Base-by-base conservation (phyloP, 1,140 invertebrate genomes). In the Zaprionus tsacasi region DNA sequence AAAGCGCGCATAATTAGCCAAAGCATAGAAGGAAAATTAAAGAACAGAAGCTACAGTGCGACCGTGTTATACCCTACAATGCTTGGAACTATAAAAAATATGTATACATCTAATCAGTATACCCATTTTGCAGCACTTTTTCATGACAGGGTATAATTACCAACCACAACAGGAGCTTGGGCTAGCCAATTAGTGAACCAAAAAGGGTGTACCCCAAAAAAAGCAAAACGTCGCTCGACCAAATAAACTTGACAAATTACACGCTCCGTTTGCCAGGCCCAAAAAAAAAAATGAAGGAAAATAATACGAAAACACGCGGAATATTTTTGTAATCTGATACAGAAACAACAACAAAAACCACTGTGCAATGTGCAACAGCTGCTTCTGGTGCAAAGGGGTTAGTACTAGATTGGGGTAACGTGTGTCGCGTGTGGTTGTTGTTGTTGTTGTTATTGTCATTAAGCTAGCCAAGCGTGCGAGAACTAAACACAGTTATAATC, bases 241-340 rank as follows among this genome's bases (percentile, higher is more conserved):
- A 89, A 88, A 87, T 87, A 87, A 87, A 87, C 83, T 83, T 80
- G 83, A 88, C 85, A 88, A 81, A 85, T 89, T 89, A 89, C 67
- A 89, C 68, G 85, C 78, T 85, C 70, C 76, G 85, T 71, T 86
- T 79, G 59, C 17, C 36, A 7, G 25, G 45, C 52, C 52, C 10
- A 54, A 21, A 50, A 64, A 75, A 58, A 70, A 30, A 36, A 30
- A 27, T 27, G 33, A 54, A 52, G 38, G 36, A 54, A 27, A 27
- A 33, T 57, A 58, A 27, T 11, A 30, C 30, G 13, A 57, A 82
- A 65, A 60, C 66, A 71, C 52, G 30, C 12, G 58, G 58, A 60
- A 73, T 65, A 68, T 68, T 66, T 70, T 79, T 74, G 76, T 71
- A 71, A 87, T 70, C 64, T 77, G 71, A 87, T 75, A 78, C 59